Conservation (phyloP, 2,113 vertebrate species). For the Salminus brasiliensis region DNA sequence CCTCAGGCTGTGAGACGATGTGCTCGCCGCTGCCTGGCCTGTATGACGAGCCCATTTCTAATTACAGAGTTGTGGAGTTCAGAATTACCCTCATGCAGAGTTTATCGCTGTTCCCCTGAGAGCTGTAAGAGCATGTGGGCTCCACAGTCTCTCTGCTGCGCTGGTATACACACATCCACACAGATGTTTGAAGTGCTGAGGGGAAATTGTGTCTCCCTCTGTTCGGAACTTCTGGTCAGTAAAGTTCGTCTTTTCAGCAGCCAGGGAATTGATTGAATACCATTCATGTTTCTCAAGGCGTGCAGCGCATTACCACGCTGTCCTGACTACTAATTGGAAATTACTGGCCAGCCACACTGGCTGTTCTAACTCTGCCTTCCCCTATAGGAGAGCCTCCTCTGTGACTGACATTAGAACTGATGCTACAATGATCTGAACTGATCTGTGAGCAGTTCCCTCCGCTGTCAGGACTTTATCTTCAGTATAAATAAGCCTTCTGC, state of each 20-base stretch:
- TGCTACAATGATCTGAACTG: neutral
- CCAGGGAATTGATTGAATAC: constrained; percentile 4
- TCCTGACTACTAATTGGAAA: constrained; percentile 32
- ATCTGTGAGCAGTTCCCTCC: neutral
- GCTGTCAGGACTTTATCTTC: neutral
- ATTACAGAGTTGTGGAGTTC: neutral
- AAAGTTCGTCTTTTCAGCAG: constrained; percentile 6
- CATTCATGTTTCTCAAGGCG: constrained; percentile 12
- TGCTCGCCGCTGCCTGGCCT: neutral
- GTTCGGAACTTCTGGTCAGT: neutral
- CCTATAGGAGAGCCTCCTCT: neutral
- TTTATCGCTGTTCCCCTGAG: neutral
- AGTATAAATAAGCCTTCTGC: neutral
- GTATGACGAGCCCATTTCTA: neutral
- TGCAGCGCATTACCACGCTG: neutral
- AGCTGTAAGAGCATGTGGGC: neutral
- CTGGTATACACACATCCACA: neutral
- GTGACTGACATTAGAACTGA: neutral
- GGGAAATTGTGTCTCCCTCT: neutral
- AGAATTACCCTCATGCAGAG: neutral
- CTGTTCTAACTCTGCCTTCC: neutral
- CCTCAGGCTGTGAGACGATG: neutral
- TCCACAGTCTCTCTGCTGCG: neutral
- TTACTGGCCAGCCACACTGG: neutral
- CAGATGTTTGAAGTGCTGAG: neutral